Percentiles rank a stretch among this genome's conserved stretches.
Evolutionary conservation across 2,888 invertebrate genomes (phyloP).

Genomic region (Diarsia rubi): DNA sequence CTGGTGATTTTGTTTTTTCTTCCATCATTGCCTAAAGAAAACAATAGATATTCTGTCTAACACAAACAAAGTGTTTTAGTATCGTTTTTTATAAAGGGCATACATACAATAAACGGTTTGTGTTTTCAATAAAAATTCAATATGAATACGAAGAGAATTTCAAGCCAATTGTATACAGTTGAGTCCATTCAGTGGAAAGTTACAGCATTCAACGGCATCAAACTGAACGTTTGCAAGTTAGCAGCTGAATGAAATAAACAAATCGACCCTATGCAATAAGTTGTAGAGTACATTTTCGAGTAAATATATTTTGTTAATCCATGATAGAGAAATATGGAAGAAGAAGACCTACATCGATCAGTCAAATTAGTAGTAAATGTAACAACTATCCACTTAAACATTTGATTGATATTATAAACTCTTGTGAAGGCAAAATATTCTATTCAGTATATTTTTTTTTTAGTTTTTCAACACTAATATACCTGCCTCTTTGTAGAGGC

Average conservation of each 20-base stretch:
- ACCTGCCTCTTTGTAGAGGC: too few species aligned
- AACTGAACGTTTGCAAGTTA: slow-evolving; percentile 37
- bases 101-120: background rate
- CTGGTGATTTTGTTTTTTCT: background rate
- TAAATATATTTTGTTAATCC: background rate
- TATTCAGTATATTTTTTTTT: too few species aligned
- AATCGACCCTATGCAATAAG: slow-evolving; percentile 9
- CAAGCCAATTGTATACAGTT: slow-evolving; percentile 25
- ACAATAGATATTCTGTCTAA: background rate
- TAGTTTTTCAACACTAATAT: too few species aligned
- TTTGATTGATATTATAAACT: background rate
- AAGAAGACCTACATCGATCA: too few species aligned
- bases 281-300: background rate
- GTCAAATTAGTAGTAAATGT: too few species aligned
- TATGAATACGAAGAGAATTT: slow-evolving; percentile 27
- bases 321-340: background rate
- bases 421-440: background rate
- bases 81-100: background rate
- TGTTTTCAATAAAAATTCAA: slow-evolving; percentile 34
- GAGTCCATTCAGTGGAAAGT: slow-evolving; percentile 15
- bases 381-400: too few species aligned
- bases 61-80: background rate
- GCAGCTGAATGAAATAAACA: slow-evolving; percentile 23
- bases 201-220: slow-evolving; percentile 17
- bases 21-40: background rate